Percentiles rank a stretch among this genome's conserved stretches.
Evolutionary conservation across 1,140 invertebrate genomes (phyloP).

Genomic region (Drosophila nigrodunni): DNA sequence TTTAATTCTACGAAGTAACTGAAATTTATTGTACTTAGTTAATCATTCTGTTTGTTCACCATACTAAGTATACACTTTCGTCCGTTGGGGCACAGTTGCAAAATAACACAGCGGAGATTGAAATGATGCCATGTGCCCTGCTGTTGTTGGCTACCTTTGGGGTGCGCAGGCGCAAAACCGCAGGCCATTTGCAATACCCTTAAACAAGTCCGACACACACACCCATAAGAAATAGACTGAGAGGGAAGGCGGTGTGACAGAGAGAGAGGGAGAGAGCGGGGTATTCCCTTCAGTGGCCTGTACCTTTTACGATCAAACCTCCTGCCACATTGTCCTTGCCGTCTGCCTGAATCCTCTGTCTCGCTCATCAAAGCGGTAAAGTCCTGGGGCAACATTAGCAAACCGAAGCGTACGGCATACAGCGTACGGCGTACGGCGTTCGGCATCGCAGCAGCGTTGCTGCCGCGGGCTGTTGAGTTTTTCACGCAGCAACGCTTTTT

Average conservation of each 20-base stretch:
- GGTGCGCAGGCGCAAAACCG: slow-evolving; percentile 72
- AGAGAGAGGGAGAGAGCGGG: slow-evolving; percentile 17
- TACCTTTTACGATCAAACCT: slow-evolving; percentile 63
- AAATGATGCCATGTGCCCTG: slow-evolving; percentile 54
- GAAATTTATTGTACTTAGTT: background rate
- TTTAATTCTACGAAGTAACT: no score
- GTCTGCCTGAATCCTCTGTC: slow-evolving; percentile 32
- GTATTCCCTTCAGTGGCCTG: slow-evolving; percentile 29
- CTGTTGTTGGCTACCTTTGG: slow-evolving; percentile 17
- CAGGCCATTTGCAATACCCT: slow-evolving; percentile 53
- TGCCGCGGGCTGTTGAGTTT: slow-evolving; percentile 50
- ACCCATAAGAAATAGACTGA: background rate
- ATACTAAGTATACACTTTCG: slow-evolving; percentile 26
- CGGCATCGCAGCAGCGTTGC: slow-evolving; percentile 39
- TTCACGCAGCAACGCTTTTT: slow-evolving; percentile 81
- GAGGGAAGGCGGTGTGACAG: background rate
- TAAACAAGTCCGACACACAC: slow-evolving; percentile 25
- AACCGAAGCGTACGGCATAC: slow-evolving; percentile 70
- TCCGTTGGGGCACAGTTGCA: slow-evolving; percentile 38
- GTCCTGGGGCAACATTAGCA: slow-evolving; percentile 76
- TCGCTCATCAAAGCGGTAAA: slow-evolving; percentile 79
- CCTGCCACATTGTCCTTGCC: slow-evolving; percentile 46
- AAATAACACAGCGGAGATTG: slow-evolving; percentile 68
- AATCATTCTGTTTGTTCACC: slow-evolving; percentile 1
- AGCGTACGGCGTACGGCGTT: slow-evolving; percentile 40